phyloP scores from a whole-genome alignment of 2,888 invertebrate species.

The Microchrysa polita region DNA sequence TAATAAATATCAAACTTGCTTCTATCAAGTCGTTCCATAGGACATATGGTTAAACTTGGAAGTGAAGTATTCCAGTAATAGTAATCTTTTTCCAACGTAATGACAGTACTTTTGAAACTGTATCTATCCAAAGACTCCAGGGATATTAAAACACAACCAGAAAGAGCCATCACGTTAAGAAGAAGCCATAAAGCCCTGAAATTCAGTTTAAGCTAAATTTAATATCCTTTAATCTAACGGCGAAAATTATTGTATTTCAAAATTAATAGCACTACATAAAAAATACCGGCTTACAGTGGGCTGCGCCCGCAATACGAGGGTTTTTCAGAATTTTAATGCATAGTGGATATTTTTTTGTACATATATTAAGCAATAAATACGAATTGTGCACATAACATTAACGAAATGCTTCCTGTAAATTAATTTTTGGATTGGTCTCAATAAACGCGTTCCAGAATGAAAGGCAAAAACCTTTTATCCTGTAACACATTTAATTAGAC shows the following conservation, averaged over 20 bases:
- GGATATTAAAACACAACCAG: conserved; percentile 57
- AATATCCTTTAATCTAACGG: conserved; percentile 8
- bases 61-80: conserved; percentile 62
- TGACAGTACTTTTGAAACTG: conserved; percentile 59
- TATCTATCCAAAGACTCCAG: conserved; percentile 60
- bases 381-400: too few relatives aligned
- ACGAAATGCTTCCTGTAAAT: too few relatives aligned
- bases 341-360: too few relatives aligned
- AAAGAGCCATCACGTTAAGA: conserved; percentile 56
- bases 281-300: too few relatives aligned
- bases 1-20: conserved; percentile 56
- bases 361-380: too few relatives aligned
- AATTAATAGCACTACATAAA: neutral
- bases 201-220: neutral
- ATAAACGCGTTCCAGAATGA: too few relatives aligned
- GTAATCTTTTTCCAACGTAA: conserved; percentile 61
- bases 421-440: too few relatives aligned
- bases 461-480: too few relatives aligned
- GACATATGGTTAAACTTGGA: conserved; percentile 61
- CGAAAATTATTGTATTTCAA: conserved; percentile 26
- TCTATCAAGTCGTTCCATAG: conserved; percentile 57
- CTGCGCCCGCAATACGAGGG: too few relatives aligned
- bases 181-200: conserved; percentile 57
- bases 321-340: too few relatives aligned
- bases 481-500: too few relatives aligned